phyloP scores from a whole-genome alignment of 2,797 vertebrate species.

The Pseudopleuronectes americanus region DNA sequence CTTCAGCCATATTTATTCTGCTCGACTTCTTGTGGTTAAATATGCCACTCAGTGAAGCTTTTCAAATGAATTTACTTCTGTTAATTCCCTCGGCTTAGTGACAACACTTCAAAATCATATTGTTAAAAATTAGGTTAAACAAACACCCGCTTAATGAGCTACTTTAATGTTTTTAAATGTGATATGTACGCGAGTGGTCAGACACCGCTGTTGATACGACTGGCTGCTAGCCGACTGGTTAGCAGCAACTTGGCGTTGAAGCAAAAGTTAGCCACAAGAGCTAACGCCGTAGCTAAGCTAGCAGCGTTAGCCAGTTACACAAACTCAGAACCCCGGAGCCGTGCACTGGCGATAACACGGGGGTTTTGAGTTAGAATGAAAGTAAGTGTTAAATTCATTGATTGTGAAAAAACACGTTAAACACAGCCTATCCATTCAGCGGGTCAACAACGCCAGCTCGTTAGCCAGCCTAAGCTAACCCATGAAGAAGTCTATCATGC shows the following conservation, averaged over 20 bases:
- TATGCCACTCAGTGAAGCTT: neutral
- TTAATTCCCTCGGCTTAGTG: neutral
- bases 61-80: neutral
- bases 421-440: neutral
- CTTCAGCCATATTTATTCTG: neutral
- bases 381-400: neutral
- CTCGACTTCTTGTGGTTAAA: neutral
- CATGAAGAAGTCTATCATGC: slow-evolving; percentile 44
- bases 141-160: too few species aligned
- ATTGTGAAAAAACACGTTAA: neutral
- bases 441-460: neutral
- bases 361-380: rapidly evolving
- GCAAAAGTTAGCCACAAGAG: slow-evolving; percentile 72
- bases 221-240: slow-evolving; percentile 24
- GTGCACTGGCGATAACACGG: neutral
- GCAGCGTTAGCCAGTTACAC: slow-evolving; percentile 19
- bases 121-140: too few species aligned
- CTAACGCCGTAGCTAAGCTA: slow-evolving; percentile 61
- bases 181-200: neutral
- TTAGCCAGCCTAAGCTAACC: slow-evolving; percentile 66
- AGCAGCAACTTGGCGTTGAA: slow-evolving; percentile 56
- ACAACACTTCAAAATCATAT: neutral
- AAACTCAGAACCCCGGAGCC: slow-evolving; percentile 1
- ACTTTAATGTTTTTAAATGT: too few species aligned
- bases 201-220: neutral